Conservation (phyloP, 2,888 invertebrate species). For the Syrphus vitripennis region DNA sequence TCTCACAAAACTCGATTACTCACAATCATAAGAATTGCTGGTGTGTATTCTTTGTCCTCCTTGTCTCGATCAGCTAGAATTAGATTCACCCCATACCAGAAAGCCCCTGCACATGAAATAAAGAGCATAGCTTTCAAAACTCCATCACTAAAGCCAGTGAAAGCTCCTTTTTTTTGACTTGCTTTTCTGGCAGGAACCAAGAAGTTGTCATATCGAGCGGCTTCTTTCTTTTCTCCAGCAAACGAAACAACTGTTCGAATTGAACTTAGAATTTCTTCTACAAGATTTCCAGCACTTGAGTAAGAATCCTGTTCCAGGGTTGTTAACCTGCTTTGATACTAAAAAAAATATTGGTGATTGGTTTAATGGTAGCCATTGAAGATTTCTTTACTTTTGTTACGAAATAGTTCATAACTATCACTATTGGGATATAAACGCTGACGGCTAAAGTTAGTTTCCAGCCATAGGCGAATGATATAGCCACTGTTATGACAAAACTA, state of each 20-base stretch:
- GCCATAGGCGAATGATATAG: constrained; percentile 90
- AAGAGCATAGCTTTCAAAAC: constrained; percentile 89
- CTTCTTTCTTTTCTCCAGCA: constrained; percentile 89
- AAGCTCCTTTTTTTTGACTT: constrained; percentile 85
- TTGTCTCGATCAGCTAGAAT: constrained; percentile 86
- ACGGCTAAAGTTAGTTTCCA: constrained; percentile 94
- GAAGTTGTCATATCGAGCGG: constrained; percentile 83
- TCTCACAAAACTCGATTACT: constrained; percentile 76
- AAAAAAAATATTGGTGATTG: background rate
- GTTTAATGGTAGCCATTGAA: background rate
- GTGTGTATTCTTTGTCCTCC: constrained; percentile 85
- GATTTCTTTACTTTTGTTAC: constrained; percentile 86
- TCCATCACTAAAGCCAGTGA: constrained; percentile 87
- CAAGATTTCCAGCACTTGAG: constrained; percentile 88
- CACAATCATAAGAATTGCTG: constrained; percentile 88
- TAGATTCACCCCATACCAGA: constrained; percentile 91
- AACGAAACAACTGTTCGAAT: constrained; percentile 91
- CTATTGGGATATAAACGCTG: constrained; percentile 89
- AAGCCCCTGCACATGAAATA: constrained; percentile 88
- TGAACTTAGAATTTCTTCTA: constrained; percentile 88
- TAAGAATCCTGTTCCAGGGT: constrained; percentile 87
- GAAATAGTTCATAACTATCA: constrained; percentile 88
- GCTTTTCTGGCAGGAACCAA: constrained; percentile 85
- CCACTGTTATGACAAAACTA: constrained; percentile 83
- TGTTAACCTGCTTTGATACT: constrained; percentile 86